Base-by-base conservation (phyloP, 1,140 invertebrate genomes). In the Drosophila arawakana region DNA sequence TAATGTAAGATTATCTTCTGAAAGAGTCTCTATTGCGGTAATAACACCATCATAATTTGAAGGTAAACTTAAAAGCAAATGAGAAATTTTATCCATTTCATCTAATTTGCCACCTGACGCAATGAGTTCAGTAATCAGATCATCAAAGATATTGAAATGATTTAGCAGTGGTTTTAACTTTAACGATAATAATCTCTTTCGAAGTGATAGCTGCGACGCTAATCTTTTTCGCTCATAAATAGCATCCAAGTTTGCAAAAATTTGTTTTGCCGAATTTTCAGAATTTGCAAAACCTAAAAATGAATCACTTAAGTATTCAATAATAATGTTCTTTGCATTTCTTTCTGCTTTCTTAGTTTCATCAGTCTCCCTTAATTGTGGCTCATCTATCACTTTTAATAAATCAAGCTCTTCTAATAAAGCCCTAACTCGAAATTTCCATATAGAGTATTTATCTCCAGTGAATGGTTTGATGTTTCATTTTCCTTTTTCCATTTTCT, bases 201-300 rank as follows among this genome's bases (percentile, higher is more conserved):
- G 65, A 84, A 76, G 44, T 47, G 84, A 92, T 10, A 30, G 25
- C 25, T 30, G 25, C 25, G 25, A 30, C 25, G 92, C 91, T 30
- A 91, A 58, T 77, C 90, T 93, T 84, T 92, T 91, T 15, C 92
- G 62, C 62, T 93, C 90, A 58, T 92, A 93, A 1, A 93, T 58
- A 7, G 57, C 59, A 75, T 93, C 91, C 47, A 93, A 77, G 46
- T 76, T 89, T 57, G 75, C 49, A 25, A 93, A 77, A 70, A 93
- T 92, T 35, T 91, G 54, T 62, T 73, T 81, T 5, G 91, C 86
- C 4, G 81, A 85, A 21, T 39, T 47, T 21, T 80, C 80, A 49
- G 69, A 62, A 62, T 79, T 86, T 3, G 81, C 90, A 74, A 92
- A 91, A 68, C 58, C 69, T 5, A 93, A 62, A 65, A 85, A 90